Evolutionary conservation across 1,140 invertebrate genomes (phyloP).

Genomic region (Coelopa frigida): DNA sequence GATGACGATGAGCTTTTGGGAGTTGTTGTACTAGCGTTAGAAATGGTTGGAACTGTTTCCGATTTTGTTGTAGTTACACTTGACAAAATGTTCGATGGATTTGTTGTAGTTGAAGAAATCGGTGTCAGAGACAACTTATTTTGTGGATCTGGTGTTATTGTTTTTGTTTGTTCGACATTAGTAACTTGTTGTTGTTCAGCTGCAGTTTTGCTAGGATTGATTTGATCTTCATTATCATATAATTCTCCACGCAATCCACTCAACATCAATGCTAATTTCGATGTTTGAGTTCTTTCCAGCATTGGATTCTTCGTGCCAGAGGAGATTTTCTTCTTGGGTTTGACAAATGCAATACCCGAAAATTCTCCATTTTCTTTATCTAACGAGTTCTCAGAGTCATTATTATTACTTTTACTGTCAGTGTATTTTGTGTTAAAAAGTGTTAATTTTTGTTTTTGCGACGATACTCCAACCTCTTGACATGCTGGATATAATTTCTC

Average conservation of each 20-base stretch:
- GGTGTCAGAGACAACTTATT: no score
- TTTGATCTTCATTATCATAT: no score
- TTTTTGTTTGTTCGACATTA: no score
- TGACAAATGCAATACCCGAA: constrained; percentile 37
- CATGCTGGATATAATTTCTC: constrained; percentile 1
- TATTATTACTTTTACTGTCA: neutral
- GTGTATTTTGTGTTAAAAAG: constrained; percentile 30
- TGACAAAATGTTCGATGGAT: no score
- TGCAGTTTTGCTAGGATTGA: no score
- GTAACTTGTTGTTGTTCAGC: no score
- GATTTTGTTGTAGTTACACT: no score
- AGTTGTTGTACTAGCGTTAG: no score
- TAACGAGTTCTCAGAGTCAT: neutral
- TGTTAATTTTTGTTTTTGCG: constrained; percentile 29
- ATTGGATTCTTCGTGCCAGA: constrained; percentile 19
- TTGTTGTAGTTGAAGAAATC: no score
- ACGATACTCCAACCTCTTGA: constrained; percentile 1
- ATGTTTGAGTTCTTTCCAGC: constrained; percentile 37
- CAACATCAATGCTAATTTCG: constrained; percentile 37
- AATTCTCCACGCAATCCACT: constrained; percentile 37
- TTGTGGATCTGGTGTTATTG: no score
- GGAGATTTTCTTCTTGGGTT: constrained; percentile 29
- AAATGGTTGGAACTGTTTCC: no score
- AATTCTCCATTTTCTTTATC: constrained; percentile 21
- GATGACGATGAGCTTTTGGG: no score